Evolutionary conservation across 2,888 invertebrate genomes (phyloP), one percentile per base, ranked within the genome.

Genomic region (Labia minor): DNA sequence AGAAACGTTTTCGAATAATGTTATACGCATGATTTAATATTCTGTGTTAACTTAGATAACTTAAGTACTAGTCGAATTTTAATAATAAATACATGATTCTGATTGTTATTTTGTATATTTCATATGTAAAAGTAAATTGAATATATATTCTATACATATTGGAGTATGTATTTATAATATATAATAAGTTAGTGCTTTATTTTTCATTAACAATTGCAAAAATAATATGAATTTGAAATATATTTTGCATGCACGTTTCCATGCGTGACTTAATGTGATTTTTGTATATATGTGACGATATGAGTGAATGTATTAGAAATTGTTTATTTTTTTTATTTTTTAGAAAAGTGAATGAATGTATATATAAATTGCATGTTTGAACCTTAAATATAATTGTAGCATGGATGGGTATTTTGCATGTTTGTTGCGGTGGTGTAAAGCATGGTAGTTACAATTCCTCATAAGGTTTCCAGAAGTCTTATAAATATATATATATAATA

Each of bases 371-470:
- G 49, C 49, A 49, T 49, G 49, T 49, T 49, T 4, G 49, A 49
- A 49, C 3, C 49, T 49, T n/a, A 49, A 26, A 26, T 26, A 26
- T 26, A 49, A 11, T 33, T 33, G 33, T 49, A n/a, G 49, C 49
- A 49, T 49, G 49, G 49, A 49, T 49, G 49, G 2, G 49, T 49
- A 14, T n/a, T 49, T 49, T 49, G 49, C 49, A 49, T 49, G 49
- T 49, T 49, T 49, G 49, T 49, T 49, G n/a, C 49, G 49, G 49
- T 49, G 49, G 49, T 49, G 49, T 49, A 49, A 49, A 49, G 49
- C 49, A 49, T 49, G 49, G 49, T 49, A 49, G 49, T 49, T 49
- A 49, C 3, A 49, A 49, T 49, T 14, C 49, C 49, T 49, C 49
- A 49, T 6, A 49, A 49, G 49, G 49, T 49, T 49, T 49, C 49